Evolutionary conservation across 2,797 vertebrate genomes (phyloP).

Genomic region (Chelon auratus): DNA sequence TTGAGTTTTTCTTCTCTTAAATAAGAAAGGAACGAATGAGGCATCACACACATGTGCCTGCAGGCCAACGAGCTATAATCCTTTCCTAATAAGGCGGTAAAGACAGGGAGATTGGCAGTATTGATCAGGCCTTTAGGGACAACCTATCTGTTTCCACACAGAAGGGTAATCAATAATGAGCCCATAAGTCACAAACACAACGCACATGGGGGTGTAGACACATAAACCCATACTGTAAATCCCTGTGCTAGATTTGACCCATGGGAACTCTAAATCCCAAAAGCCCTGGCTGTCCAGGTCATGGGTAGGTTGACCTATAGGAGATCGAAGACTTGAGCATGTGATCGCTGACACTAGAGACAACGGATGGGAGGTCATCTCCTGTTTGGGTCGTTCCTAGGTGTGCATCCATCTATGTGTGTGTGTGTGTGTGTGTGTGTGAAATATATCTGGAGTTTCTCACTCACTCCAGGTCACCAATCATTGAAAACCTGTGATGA

Average conservation of each 20-base stretch:
- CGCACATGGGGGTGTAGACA: slow-evolving; percentile 14
- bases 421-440: slow-evolving; percentile 26
- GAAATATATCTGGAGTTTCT: too few species aligned
- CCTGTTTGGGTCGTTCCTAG: slow-evolving; percentile 21
- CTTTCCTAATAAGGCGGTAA: slow-evolving; percentile 64
- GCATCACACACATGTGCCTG: slow-evolving; percentile 9
- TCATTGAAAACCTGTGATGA: too few species aligned
- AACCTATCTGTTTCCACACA: slow-evolving; percentile 47
- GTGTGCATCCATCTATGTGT: slow-evolving; percentile 34
- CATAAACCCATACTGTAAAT: slow-evolving; percentile 35
- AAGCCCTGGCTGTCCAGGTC: slow-evolving; percentile 53
- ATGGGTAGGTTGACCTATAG: slow-evolving; percentile 56
- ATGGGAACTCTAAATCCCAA: slow-evolving; percentile 64
- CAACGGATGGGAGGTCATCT: slow-evolving; percentile 45
- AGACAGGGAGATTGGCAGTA: slow-evolving; percentile 59
- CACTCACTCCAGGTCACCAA: too few species aligned
- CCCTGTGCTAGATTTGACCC: slow-evolving; percentile 30
- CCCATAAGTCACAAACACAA: slow-evolving; percentile 41
- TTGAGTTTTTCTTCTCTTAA: slow-evolving; percentile 38
- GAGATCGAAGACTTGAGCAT: slow-evolving; percentile 64
- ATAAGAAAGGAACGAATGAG: slow-evolving; percentile 42
- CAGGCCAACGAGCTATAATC: slow-evolving; percentile 53
- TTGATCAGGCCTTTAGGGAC: slow-evolving; percentile 61
- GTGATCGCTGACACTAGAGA: slow-evolving; percentile 53
- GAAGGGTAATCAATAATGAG: slow-evolving; percentile 53